A percentile compares a stretch with the other conserved stretches of the same genome.
Conservation (phyloP, 2,797 vertebrate species). For the Anabacerthia variegaticeps region DNA sequence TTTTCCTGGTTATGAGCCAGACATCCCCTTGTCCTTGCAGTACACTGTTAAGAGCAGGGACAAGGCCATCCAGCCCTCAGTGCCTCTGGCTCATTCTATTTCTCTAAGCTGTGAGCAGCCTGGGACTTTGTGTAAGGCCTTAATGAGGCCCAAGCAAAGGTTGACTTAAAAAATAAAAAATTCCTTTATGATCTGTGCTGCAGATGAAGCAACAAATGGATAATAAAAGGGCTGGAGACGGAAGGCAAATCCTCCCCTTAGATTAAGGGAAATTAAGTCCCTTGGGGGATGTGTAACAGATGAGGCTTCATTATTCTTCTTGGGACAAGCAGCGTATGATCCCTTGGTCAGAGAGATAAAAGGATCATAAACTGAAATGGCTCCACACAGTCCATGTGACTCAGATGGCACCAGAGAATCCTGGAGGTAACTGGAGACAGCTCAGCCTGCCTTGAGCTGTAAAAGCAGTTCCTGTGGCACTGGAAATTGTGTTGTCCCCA, state of each 20-base stretch:
- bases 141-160: constrained; percentile 29
- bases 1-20: not conserved
- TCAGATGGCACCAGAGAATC: not conserved
- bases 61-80: not conserved
- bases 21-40: not conserved
- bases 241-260: constrained; percentile 42
- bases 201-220: constrained; percentile 31
- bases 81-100: not conserved
- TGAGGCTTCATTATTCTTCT: constrained; percentile 36
- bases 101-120: not conserved
- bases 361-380: constrained; percentile 12
- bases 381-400: not conserved
- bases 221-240: constrained; percentile 17
- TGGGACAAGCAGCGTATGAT: not conserved
- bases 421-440: not conserved
- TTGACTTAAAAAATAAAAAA: constrained; percentile 44
- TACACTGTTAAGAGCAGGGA: not conserved
- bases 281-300: constrained; percentile 1
- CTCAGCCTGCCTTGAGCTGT: not conserved
- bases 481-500: not conserved
- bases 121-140: not conserved
- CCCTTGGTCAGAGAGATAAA: constrained; percentile 31
- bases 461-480: not conserved
- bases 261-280: constrained; percentile 47
- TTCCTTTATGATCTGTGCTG: constrained; percentile 23